Conservation (phyloP, 1,140 invertebrate genomes). For the Contarinia nasturtii region DNA sequence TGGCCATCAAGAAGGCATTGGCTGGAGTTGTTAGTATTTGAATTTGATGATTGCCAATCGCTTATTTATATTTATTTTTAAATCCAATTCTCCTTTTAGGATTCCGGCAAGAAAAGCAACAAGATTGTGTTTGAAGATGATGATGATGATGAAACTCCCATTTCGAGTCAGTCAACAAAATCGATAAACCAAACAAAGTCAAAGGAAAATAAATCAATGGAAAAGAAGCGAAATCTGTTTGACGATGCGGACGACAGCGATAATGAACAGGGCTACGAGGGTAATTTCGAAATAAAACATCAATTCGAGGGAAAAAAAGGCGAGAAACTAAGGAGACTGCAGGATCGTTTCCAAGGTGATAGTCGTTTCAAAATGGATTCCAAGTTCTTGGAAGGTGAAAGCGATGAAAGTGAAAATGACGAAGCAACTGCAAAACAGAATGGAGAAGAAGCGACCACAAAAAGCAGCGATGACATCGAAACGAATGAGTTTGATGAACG, state of each 20-base stretch:
- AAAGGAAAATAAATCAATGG: constrained; percentile 1
- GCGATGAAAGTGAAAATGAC: constrained; percentile 6
- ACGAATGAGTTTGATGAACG: constrained; percentile 8
- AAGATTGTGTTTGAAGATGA: constrained; percentile 18
- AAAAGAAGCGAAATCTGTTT: constrained; percentile 11
- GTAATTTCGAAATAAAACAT: constrained; percentile 8
- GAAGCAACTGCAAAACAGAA: neutral
- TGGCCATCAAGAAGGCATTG: constrained; percentile 14
- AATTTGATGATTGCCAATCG: neutral
- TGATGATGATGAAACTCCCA: constrained; percentile 9
- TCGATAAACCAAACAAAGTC: neutral
- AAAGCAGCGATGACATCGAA: no score
- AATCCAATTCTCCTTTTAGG: constrained; percentile 1
- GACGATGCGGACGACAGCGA: constrained; percentile 13
- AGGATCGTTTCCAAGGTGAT: constrained; percentile 18
- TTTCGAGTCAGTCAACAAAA: no score
- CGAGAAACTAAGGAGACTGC: constrained; percentile 16
- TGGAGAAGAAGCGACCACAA: no score
- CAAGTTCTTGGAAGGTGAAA: constrained; percentile 15
- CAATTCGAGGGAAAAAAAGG: constrained; percentile 17
- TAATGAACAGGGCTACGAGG: constrained; percentile 5
- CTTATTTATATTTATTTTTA: neutral
- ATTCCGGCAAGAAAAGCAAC: constrained; percentile 7
- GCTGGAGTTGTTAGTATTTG: constrained; percentile 7
- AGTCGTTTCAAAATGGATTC: constrained; percentile 18